These are phyloP conservation scores for Pangasius djambal DNA, from an alignment of 2,797 vertebrate genomes.

Conservation along the genomic window DNA sequence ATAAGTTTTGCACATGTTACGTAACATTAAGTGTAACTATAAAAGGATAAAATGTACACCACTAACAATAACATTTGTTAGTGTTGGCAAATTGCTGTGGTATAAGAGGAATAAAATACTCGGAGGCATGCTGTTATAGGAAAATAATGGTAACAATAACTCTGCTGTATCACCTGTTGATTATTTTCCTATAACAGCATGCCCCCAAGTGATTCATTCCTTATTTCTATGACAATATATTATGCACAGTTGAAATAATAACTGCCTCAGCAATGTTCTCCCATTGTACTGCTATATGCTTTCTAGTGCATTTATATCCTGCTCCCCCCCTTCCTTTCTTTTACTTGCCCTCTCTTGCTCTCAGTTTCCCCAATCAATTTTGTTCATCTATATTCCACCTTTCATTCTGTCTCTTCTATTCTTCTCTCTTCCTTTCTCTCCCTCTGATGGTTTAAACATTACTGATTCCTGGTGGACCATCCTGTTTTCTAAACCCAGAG, in stretches of 20 bases:
- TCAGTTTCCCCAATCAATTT: background rate
- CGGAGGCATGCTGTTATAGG: background rate
- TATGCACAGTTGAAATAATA: background rate
- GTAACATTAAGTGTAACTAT: background rate
- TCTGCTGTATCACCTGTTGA: background rate
- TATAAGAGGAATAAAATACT: background rate
- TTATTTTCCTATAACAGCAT: background rate
- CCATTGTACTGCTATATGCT: background rate
- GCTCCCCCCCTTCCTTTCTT: too few relatives aligned
- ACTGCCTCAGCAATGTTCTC: constrained; percentile 3
- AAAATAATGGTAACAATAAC: background rate
- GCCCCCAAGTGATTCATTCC: background rate
- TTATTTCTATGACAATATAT: background rate
- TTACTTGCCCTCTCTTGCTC: background rate
- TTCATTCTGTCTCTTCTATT: background rate
- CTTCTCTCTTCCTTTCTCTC: background rate
- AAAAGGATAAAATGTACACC: background rate
- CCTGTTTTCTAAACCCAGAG: constrained; percentile 10
- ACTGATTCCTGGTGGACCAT: background rate
- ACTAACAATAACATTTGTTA: background rate
- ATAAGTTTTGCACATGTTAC: background rate
- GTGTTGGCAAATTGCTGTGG: background rate
- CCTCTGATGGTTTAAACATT: background rate
- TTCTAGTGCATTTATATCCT: background rate
- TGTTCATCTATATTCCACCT: background rate